Conservation (phyloP, 2,113 vertebrate species). For the Lonchura striata region DNA sequence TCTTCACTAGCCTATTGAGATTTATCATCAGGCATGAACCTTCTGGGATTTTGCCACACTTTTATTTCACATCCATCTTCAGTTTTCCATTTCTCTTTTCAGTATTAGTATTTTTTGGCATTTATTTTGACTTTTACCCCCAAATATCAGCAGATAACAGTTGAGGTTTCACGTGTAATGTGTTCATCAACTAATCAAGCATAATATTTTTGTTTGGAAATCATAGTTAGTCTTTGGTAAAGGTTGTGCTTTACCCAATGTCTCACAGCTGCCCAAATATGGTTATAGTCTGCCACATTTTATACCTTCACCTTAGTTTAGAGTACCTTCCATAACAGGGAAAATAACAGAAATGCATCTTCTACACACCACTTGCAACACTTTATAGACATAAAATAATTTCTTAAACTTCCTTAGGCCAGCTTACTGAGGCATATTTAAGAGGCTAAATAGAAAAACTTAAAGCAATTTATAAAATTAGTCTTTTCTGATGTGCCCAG, state of each 20-base stretch:
- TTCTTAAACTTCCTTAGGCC: neutral
- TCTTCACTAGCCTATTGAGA: neutral
- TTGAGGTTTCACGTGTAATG: neutral
- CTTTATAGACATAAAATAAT: neutral
- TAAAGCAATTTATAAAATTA: neutral
- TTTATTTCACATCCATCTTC: neutral
- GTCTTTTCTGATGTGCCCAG: neutral
- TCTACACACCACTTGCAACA: neutral
- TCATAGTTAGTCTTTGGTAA: neutral
- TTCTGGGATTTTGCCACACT: neutral
- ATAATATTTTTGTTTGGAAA: neutral
- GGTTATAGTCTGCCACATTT: neutral
- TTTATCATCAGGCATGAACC: neutral
- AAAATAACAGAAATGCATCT: neutral
- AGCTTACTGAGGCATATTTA: neutral
- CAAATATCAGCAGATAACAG: neutral
- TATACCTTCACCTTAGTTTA: neutral
- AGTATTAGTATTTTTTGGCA: neutral
- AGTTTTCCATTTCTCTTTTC: neutral
- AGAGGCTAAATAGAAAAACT: neutral
- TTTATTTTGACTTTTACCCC: neutral
- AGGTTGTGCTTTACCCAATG: neutral
- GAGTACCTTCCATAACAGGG: neutral
- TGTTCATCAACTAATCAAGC: neutral
- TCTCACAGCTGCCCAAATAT: neutral